Evolutionary conservation across 1,140 invertebrate species (phyloP), one percentile per base, ranked within the genome.

Genomic region (Diabrotica undecimpunctata): DNA sequence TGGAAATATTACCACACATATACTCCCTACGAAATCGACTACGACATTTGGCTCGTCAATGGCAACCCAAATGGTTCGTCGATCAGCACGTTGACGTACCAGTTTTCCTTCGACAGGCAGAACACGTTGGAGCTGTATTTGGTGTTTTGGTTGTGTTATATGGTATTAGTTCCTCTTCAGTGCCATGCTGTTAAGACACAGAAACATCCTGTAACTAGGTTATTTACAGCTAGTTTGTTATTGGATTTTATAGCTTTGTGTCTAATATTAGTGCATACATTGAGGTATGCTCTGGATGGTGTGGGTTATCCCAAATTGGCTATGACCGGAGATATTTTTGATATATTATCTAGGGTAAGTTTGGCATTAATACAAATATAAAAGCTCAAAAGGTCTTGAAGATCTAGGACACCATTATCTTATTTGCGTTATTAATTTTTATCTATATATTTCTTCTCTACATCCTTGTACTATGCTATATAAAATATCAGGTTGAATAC

Each of bases 11-110:
- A 90, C 62, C 81, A 86, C 60, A 66, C 79, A 36, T 61, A 63
- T 25, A 54, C 55, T 9, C 72, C 79, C 2, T 76, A 80, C 41
- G 81, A 82, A 63, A 79, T 97, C 11, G 81, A 93, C 50, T 99
- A 98, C 80, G 93, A 99, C 79, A 90, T 99, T 66, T 96, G 94
- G 90, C 82, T 98, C 35, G 95, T 98, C 0, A 98, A 98, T 84
- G 95, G 96, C 52, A 92, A 95, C 81, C 96, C 96, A 0, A 92
- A 94, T 74, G 83, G 85, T 65, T 92, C 89, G 62, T 84, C 87
- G 25, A 89, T 89, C 67, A 96, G 94, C 79, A 90, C 90, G 64
- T 86, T 98, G 72, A 88, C 93, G 65, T 96, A 95, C 81, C 95
- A 99, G 79, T 98, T 97, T 79, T 97, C 95, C 4, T 98, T 96